Evolutionary conservation across 2,113 vertebrate genomes (phyloP).

Genomic region (Takifugu bimaculatus): DNA sequence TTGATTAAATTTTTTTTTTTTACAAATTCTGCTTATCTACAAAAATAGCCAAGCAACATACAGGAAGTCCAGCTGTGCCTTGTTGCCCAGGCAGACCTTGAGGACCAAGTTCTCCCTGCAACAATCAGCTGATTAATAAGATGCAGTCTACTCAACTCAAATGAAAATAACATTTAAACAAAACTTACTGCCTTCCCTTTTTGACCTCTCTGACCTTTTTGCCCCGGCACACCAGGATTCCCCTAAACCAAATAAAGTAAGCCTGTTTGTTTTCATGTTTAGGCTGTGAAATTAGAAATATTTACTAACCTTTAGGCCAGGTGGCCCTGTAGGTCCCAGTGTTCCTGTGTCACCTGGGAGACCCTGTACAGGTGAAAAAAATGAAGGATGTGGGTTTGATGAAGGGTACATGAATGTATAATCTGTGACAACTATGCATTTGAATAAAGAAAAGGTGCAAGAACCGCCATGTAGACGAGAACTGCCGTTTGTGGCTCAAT

Average conservation of each 20-base stretch:
- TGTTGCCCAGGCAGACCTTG: constrained; percentile 52
- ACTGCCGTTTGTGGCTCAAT: background rate
- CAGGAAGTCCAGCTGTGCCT: constrained; percentile 57
- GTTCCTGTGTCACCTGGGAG: constrained; percentile 55
- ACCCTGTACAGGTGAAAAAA: constrained; percentile 51
- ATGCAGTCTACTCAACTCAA: background rate
- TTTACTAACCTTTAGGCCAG: constrained; percentile 65
- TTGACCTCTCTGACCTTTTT: constrained; percentile 54
- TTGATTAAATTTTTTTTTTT: background rate
- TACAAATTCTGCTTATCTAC: background rate
- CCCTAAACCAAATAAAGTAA: constrained; percentile 52
- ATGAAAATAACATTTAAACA: background rate
- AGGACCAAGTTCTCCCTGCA: constrained; percentile 66
- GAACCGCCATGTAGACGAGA: background rate
- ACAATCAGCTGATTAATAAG: constrained; percentile 5
- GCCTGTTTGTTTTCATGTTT: background rate
- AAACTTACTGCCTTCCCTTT: constrained; percentile 63
- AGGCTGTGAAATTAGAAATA: background rate
- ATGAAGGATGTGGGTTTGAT: background rate
- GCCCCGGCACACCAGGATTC: constrained; percentile 56
- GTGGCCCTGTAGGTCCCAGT: constrained; percentile 54
- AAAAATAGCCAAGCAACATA: constrained; percentile 47
- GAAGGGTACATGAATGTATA: background rate
- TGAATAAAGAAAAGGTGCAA: background rate
- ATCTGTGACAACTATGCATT: background rate